Conservation (phyloP, 2,888 invertebrate species). For the Polymixis lichenea region DNA sequence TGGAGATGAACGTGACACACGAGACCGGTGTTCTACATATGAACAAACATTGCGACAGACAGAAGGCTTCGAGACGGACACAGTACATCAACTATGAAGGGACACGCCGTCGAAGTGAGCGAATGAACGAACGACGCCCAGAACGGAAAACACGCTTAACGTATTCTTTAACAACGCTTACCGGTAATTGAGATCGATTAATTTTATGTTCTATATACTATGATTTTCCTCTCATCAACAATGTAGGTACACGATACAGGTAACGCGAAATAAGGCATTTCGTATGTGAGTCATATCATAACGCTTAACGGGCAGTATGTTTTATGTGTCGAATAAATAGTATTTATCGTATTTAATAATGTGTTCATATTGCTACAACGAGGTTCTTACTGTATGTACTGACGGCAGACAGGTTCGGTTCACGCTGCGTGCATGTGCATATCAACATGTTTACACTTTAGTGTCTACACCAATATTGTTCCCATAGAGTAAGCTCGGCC, state of each 20-base stretch:
- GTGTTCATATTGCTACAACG: slow-evolving; percentile 63
- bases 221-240: slow-evolving; percentile 83
- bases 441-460: slow-evolving; percentile 73
- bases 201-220: slow-evolving; percentile 86
- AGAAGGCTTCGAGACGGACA: slow-evolving; percentile 78
- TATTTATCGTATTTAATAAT: slow-evolving; percentile 52
- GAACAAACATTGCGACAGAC: slow-evolving; percentile 63
- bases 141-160: slow-evolving; percentile 77
- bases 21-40: slow-evolving; percentile 67
- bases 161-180: slow-evolving; percentile 85
- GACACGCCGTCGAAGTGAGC: slow-evolving; percentile 59
- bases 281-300: slow-evolving; percentile 74
- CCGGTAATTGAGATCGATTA: slow-evolving; percentile 89
- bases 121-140: slow-evolving; percentile 69
- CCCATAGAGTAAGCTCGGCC: slow-evolving; percentile 89
- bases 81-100: slow-evolving; percentile 66
- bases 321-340: slow-evolving; percentile 48
- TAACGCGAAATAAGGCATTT: slow-evolving; percentile 90
- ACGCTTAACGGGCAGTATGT: slow-evolving; percentile 76
- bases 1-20: slow-evolving; percentile 62
- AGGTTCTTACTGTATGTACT: slow-evolving; percentile 60
- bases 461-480: slow-evolving; percentile 85
- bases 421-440: slow-evolving; percentile 79
- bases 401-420: slow-evolving; percentile 71
- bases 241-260: slow-evolving; percentile 87